Evolutionary conservation across 2,797 vertebrate genomes (phyloP).

Genomic region (Prunella strophiata): DNA sequence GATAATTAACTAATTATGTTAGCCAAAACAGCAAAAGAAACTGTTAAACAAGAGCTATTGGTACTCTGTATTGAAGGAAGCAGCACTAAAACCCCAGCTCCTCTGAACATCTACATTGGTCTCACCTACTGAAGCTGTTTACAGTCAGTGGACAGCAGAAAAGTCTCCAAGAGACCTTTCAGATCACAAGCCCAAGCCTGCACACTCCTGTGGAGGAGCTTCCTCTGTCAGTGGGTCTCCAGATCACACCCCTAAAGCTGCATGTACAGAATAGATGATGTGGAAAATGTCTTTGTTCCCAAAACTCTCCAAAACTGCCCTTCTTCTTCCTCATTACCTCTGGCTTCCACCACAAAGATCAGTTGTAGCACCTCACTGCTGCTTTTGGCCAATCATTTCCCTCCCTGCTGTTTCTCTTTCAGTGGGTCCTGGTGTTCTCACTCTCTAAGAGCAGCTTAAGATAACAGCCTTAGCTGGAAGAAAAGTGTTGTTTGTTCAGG

Average conservation of each 20-base stretch:
- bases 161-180: not conserved
- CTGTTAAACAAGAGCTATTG: not conserved
- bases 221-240: not conserved
- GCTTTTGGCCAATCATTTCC: not conserved
- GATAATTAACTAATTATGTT: not conserved
- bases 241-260: not conserved
- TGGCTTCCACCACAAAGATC: not conserved
- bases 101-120: not conserved
- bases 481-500: not conserved
- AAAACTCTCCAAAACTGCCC: not conserved
- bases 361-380: not conserved
- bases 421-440: not conserved
- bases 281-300: not conserved
- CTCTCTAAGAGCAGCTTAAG: not conserved
- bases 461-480: not conserved
- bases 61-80: not conserved
- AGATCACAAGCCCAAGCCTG: not conserved
- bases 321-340: not conserved
- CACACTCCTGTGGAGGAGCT: fast-evolving
- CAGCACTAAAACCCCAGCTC: not conserved
- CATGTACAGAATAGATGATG: not conserved
- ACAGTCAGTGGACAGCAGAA: not conserved
- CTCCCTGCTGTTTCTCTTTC: not conserved
- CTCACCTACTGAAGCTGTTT: not conserved
- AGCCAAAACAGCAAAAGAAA: not conserved